Base-by-base conservation (phyloP, 2,113 vertebrate genomes). In the Columbina picui region DNA sequence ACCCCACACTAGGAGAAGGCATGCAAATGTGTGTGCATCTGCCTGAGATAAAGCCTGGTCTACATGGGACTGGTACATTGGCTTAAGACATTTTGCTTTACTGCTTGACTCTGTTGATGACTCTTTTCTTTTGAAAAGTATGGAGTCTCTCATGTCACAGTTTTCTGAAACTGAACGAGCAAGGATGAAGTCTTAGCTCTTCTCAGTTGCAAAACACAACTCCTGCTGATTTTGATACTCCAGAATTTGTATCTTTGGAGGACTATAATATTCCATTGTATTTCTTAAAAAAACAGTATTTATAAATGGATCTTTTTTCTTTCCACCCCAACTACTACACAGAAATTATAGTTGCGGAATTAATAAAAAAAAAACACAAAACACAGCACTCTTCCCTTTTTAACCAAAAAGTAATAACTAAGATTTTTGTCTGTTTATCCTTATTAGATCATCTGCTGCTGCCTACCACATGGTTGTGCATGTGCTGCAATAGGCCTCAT, bases 31-130 rank as follows among this genome's bases (percentile, higher is more conserved):
- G 17, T 2, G 4, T 43, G 52, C 29, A 32, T 8, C 43, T 83
- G 70, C 65, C 56, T 57, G 43, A 43, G 13, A 12, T 22, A 39
- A 74, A 84, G 30, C 27, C 56, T 78, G 67, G 43, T 20, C 69
- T 38, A 12, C 21, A 1, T 3, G 18, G 49, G 85, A 59, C 19
- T 2, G 6, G 61, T 29, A 18, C 49, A 9, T 4, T 3, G 1
- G 32, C 38, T 53, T 68, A 17, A 26, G 27, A 52, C 12, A 18
- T 65, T 56, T 21, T 83, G 23, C 29, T 86, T 57, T 43, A 14
- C 27, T 61, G 6, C 1, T 4, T 45, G 43, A 13, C 6, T 27
- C 15, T 21, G 27, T 26, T 25, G 8, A 45, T 26, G 27, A 36
- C 30, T 39, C 14, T 60, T 59, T 32, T 38, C 4, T 36, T 43